Evolutionary conservation across 1,140 invertebrate genomes (phyloP), one percentile per base, ranked within the genome.

Genomic region (Magallana gigas): DNA sequence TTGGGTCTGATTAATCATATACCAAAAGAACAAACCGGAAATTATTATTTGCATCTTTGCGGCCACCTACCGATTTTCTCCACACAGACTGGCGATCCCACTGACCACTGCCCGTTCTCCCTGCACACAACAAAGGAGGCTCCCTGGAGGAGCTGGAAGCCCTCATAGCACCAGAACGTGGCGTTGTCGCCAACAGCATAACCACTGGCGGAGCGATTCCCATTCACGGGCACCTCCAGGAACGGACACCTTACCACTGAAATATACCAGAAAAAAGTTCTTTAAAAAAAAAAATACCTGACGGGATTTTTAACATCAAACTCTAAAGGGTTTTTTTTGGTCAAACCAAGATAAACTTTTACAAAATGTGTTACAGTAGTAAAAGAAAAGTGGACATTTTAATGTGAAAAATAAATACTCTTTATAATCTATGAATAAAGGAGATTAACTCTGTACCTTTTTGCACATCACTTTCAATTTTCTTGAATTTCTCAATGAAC

Each of bases 401-500:
- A 48, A 48, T 48, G 36, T 48, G 2, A 48, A 2, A 48, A 48
- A 2, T 48, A 48, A 48, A 48, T 48, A 48, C 36, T 48, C 36
- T 48, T 48, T 48, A 48, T 48, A 48, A 48, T 48, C 3, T 48
- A 48, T 48, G 36, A 4, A 4, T 48, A 48, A 23, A 3, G 36
- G 36, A 48, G 1, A 48, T 4, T 48, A 48, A 48, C 36, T 48
- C 36, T 48, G 36, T 83, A 94, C 93, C 93, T 88, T 88, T 91
- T 84, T 92, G 68, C n/a, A 93, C 89, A 48, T 91, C 90, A 71
- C 91, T 87, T 57, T 89, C 86, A 14, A 92, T 76, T 48, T 88
- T 89, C 84, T 91, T 87, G 87, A 92, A 94, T 48, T 90, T 90
- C n/a, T 91, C 84, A 36, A 87, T 90, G 68, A 93, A 93, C 48